These are phyloP conservation scores for Ctena decussata DNA, from an alignment of 2,888 invertebrate species.

Conservation along the genomic window DNA sequence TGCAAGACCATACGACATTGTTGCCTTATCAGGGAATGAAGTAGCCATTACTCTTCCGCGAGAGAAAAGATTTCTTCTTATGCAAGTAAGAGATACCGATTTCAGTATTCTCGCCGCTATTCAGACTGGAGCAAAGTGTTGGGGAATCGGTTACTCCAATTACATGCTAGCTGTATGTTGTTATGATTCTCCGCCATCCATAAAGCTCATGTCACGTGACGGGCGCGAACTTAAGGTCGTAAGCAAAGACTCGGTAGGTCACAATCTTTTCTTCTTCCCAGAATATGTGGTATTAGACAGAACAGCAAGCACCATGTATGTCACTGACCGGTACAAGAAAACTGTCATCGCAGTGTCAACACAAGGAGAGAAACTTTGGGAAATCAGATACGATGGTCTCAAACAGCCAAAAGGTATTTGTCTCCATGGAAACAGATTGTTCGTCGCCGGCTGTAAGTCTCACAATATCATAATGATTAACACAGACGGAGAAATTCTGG, in stretches of 20 bases:
- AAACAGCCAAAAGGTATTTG: conserved; percentile 68
- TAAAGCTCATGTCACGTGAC: conserved; percentile 71
- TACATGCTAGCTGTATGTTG: conserved; percentile 69
- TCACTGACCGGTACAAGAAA: conserved; percentile 71
- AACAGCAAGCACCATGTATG: conserved; percentile 62
- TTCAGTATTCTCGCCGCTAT: conserved; percentile 62
- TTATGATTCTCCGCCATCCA: conserved; percentile 67
- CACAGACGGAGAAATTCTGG: conserved; percentile 67
- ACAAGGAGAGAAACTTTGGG: conserved; percentile 70
- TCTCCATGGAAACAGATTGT: conserved; percentile 68
- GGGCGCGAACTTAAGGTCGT: conserved; percentile 69
- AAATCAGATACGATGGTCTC: conserved; percentile 61
- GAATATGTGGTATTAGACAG: conserved; percentile 68
- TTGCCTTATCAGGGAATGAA: conserved; percentile 57
- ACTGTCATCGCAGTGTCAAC: conserved; percentile 67
- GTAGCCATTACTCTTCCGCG: conserved; percentile 68
- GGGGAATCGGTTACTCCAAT: conserved; percentile 68
- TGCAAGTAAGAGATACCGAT: conserved; percentile 64
- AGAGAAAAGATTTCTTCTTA: conserved; percentile 65
- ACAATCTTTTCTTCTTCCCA: conserved; percentile 71
- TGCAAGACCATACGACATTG: conserved; percentile 65
- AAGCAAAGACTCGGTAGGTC: conserved; percentile 66
- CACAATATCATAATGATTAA: conserved; percentile 65
- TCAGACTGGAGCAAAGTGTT: conserved; percentile 71
- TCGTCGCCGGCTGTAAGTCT: conserved; percentile 68